Conservation (phyloP, 1,140 invertebrate species). For the Drosophila lini region DNA sequence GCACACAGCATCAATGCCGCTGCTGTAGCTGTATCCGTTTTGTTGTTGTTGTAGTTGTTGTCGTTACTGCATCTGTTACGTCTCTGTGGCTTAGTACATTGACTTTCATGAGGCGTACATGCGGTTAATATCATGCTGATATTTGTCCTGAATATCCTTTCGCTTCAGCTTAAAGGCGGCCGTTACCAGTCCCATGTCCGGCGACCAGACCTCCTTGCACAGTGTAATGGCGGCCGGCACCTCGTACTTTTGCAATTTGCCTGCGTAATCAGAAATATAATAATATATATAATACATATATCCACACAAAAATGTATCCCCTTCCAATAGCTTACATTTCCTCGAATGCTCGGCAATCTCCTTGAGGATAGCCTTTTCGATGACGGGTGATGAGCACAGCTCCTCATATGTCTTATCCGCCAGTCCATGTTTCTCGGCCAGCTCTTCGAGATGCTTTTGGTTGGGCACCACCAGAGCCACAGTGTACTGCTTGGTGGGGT, state of each 20-base stretch:
- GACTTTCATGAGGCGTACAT: constrained; percentile 95
- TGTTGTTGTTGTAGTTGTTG: constrained; percentile 30
- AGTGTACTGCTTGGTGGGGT: constrained; percentile 92
- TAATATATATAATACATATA: neutral
- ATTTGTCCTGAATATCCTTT: constrained; percentile 97
- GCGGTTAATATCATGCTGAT: constrained; percentile 94
- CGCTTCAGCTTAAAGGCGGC: constrained; percentile 98
- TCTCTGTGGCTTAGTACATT: constrained; percentile 60
- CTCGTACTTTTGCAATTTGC: constrained; percentile 94
- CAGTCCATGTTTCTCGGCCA: constrained; percentile 88
- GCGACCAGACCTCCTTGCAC: constrained; percentile 96
- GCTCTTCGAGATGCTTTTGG: constrained; percentile 88
- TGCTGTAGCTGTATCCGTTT: constrained; percentile 24
- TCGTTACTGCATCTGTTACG: constrained; percentile 21
- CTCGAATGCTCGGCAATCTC: constrained; percentile 92
- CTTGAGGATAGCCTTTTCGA: constrained; percentile 92
- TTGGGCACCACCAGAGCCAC: constrained; percentile 97
- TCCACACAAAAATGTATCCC: no score
- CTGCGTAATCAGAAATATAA: constrained; percentile 84
- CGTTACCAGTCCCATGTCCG: constrained; percentile 97
- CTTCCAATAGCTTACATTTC: constrained; percentile 88
- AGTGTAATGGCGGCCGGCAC: constrained; percentile 96
- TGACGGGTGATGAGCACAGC: constrained; percentile 88
- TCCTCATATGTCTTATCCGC: constrained; percentile 88
- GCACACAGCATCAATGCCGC: constrained; percentile 42